These are phyloP conservation scores for Eumeta japonica DNA, from an alignment of 1,140 invertebrate species.

Conservation along the genomic window DNA sequence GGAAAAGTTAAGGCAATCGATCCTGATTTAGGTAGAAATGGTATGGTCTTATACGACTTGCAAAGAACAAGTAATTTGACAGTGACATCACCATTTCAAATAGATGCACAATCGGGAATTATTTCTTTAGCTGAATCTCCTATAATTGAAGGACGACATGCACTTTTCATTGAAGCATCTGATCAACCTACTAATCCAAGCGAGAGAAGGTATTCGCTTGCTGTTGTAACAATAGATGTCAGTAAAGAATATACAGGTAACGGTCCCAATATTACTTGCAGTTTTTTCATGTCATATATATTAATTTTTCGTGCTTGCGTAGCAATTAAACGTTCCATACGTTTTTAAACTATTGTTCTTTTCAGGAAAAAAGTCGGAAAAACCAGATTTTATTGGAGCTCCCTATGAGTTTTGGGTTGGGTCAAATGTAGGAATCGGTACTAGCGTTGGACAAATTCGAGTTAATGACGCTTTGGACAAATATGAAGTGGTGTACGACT, in stretches of 20 bases:
- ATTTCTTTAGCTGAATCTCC: constrained; percentile 70
- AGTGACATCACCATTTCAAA: constrained; percentile 66
- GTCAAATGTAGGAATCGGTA: constrained; percentile 77
- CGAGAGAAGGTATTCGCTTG: constrained; percentile 75
- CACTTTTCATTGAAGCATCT: constrained; percentile 77
- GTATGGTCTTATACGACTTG: constrained; percentile 73
- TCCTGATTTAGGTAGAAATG: constrained; percentile 78
- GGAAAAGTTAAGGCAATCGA: constrained; percentile 77
- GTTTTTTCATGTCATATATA: too few relatives aligned
- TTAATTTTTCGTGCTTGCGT: too few relatives aligned
- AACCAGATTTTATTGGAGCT: constrained; percentile 81
- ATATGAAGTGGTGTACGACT: constrained; percentile 70
- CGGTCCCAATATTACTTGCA: too few relatives aligned
- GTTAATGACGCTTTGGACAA: constrained; percentile 70
- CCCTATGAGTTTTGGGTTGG: constrained; percentile 90
- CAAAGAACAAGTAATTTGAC: constrained; percentile 69
- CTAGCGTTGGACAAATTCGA: constrained; percentile 81
- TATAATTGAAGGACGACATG: constrained; percentile 67
- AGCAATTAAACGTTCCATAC: too few relatives aligned
- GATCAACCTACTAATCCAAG: constrained; percentile 81
- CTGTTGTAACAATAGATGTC: constrained; percentile 77
- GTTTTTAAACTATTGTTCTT: too few relatives aligned
- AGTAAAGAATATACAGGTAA: constrained; percentile 59
- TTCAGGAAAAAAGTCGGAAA: constrained; percentile 52
- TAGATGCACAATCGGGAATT: constrained; percentile 70